Percentiles rank a stretch among this genome's conserved stretches.
phyloP scores from a whole-genome alignment of 2,797 vertebrate genomes.

The Sebastolobus alascanus region DNA sequence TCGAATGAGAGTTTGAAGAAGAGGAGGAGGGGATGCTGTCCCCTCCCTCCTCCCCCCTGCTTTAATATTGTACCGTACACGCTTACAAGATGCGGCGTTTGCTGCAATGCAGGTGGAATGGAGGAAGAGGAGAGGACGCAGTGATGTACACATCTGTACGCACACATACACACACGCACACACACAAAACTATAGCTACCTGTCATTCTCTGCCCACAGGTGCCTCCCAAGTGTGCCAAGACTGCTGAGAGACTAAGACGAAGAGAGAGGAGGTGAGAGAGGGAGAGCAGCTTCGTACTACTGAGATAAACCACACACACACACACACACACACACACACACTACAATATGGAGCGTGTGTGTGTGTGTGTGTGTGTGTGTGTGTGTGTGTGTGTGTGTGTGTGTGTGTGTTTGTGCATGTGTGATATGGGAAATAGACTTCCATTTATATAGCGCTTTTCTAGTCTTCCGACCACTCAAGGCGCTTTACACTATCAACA shows the following conservation, averaged over 20 bases:
- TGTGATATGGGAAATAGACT: too few relatives aligned
- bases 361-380: neutral
- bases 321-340: conserved; percentile 24
- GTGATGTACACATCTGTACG: conserved; percentile 49
- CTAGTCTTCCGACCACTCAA: too few relatives aligned
- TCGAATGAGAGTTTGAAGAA: neutral
- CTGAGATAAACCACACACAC: conserved; percentile 35
- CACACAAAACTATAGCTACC: conserved; percentile 31
- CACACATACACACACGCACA: conserved; percentile 2
- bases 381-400: neutral
- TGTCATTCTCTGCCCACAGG: conserved; percentile 63
- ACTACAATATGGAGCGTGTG: conserved; percentile 6
- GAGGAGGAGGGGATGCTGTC: neutral
- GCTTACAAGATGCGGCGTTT: conserved; percentile 26
- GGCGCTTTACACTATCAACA: too few relatives aligned
- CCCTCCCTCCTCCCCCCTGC: conserved; percentile 13
- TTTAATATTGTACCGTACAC: conserved; percentile 23
- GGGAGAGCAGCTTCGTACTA: conserved; percentile 37
- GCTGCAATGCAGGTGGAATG: conserved; percentile 59
- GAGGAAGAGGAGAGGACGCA: conserved; percentile 47
- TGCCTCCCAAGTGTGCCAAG: conserved; percentile 42
- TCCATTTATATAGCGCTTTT: too few relatives aligned
- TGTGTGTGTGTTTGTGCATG: neutral
- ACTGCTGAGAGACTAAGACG: conserved; percentile 34
- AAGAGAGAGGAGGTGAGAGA: conserved; percentile 43